phyloP scores from a whole-genome alignment of 2,113 vertebrate genomes.

The Salminus brasiliensis region DNA sequence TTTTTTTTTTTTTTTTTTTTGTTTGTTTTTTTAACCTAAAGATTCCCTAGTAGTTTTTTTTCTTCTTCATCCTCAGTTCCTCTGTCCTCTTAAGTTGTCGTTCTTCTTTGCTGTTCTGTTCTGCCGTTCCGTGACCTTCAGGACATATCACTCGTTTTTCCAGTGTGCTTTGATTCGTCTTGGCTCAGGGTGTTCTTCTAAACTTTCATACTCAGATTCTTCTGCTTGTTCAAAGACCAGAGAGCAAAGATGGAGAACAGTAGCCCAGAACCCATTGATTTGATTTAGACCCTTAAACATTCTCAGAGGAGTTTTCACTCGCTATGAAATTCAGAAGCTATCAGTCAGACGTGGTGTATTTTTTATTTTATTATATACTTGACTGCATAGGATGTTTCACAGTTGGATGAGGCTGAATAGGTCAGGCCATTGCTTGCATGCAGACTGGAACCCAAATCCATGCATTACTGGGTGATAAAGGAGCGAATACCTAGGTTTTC shows the following conservation, averaged over 20 bases:
- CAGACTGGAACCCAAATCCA: background rate
- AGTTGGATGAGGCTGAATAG: background rate
- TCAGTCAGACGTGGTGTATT: background rate
- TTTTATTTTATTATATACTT: background rate
- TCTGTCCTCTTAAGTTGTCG: background rate
- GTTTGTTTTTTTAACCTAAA: too few species aligned
- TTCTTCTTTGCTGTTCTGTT: background rate
- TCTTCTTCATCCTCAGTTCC: background rate
- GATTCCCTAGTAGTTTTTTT: too few species aligned
- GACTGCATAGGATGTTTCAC: background rate
- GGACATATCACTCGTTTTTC: background rate
- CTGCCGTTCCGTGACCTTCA: background rate
- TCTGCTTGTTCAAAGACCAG: background rate
- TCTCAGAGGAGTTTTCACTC: background rate
- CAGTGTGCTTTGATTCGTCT: background rate
- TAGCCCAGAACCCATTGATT: background rate
- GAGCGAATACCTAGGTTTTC: background rate
- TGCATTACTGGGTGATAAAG: background rate
- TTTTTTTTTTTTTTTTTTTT: background rate
- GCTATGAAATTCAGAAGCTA: background rate
- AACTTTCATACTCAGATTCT: background rate
- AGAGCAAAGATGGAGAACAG: background rate
- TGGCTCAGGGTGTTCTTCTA: background rate
- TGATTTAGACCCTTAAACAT: background rate
- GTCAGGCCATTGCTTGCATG: background rate